Evolutionary conservation across 2,888 invertebrate genomes (phyloP).

Genomic region (Gisinianus flammeolus): DNA sequence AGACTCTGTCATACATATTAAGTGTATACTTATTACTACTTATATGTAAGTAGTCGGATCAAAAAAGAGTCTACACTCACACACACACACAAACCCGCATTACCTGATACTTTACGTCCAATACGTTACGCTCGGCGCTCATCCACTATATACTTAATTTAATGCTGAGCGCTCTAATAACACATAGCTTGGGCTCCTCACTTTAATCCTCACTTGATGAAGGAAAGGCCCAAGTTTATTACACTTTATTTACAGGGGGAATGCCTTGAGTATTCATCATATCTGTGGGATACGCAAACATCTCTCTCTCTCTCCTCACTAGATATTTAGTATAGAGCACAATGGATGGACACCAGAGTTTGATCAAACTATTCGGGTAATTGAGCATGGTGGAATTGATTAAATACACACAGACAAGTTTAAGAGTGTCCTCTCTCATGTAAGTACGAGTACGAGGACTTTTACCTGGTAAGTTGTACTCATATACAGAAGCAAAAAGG

Average conservation of each 20-base stretch:
- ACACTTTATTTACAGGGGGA: conserved; percentile 34
- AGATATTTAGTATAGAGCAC: not conserved
- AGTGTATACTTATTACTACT: not conserved
- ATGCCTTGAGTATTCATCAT: not conserved
- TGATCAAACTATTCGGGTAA: conserved; percentile 24
- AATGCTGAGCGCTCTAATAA: conserved; percentile 35
- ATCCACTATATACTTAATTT: conserved; percentile 14
- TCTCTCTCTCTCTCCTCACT: not conserved
- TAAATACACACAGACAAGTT: conserved; percentile 33
- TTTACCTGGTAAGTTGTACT: no score
- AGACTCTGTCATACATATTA: not conserved
- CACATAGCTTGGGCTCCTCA: conserved; percentile 14
- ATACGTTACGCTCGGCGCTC: conserved; percentile 13
- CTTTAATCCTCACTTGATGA: conserved; percentile 24
- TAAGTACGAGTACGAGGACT: no score
- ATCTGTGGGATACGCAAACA: not conserved
- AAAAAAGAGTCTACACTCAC: not conserved
- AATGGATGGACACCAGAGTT: not conserved
- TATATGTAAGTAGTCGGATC: not conserved
- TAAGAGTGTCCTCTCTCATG: not conserved
- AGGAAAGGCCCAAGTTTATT: conserved; percentile 25
- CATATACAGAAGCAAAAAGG: no score
- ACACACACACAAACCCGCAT: not conserved
- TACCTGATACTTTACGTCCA: not conserved
- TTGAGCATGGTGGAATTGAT: conserved; percentile 38